Percentiles rank a stretch among this genome's conserved stretches.
phyloP scores from a whole-genome alignment of 2,113 vertebrate genomes.

The Chloropsis cyanopogon region DNA sequence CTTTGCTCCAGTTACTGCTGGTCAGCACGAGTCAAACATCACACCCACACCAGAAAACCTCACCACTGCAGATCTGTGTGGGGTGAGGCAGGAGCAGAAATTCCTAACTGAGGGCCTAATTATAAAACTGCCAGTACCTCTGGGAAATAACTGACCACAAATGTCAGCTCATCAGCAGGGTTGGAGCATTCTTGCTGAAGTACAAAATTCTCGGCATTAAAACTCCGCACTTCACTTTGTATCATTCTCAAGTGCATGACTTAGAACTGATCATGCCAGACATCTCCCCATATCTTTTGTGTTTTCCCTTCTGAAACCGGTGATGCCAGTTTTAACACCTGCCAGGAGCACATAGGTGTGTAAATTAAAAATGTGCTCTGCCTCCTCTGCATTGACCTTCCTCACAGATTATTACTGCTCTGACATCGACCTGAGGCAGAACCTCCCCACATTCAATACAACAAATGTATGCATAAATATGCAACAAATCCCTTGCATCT shows the following conservation, averaged over 20 bases:
- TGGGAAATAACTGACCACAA: neutral
- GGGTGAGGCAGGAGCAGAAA: neutral
- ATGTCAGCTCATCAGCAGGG: slow-evolving; percentile 9
- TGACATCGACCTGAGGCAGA: neutral
- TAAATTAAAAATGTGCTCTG: neutral
- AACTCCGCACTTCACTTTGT: neutral
- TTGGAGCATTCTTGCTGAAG: neutral
- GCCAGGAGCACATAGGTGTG: neutral
- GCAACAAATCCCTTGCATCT: neutral
- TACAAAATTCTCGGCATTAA: neutral
- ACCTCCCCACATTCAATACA: fast-evolving
- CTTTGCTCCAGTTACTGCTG: neutral
- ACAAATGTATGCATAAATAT: neutral
- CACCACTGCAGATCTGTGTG: fast-evolving
- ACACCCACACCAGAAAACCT: neutral
- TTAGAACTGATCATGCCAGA: neutral
- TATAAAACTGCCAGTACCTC: neutral
- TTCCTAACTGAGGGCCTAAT: neutral
- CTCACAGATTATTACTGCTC: neutral
- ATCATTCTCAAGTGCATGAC: neutral
- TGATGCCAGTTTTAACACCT: neutral
- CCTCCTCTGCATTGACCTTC: neutral
- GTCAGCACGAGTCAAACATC: fast-evolving
- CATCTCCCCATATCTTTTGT: neutral
- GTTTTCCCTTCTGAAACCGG: neutral